phyloP scores from a whole-genome alignment of 2,888 invertebrate genomes.

The Cepaea hortensis region DNA sequence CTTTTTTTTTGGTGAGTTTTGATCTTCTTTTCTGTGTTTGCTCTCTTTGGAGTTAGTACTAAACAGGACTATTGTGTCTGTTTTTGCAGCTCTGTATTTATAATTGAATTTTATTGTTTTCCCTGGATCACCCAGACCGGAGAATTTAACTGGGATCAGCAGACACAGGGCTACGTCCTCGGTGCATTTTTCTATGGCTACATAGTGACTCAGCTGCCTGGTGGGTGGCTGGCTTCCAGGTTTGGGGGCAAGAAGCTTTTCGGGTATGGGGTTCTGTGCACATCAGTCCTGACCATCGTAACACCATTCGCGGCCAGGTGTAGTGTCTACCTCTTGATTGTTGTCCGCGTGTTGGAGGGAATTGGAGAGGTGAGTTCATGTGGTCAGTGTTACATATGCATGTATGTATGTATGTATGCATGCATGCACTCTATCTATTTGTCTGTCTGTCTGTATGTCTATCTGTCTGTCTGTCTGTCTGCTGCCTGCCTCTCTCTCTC shows the following conservation, averaged over 20 bases:
- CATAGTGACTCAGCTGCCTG: slow-evolving; percentile 73
- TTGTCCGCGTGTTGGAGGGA: slow-evolving; percentile 86
- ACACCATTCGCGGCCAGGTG: slow-evolving; percentile 86
- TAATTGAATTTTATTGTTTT: neutral
- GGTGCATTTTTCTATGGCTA: slow-evolving; percentile 76
- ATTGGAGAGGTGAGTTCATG: slow-evolving; percentile 83
- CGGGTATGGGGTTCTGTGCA: slow-evolving; percentile 87
- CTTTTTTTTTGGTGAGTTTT: too few relatives aligned
- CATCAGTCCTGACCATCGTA: slow-evolving; percentile 87
- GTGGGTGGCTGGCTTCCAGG: slow-evolving; percentile 82
- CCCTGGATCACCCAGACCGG: slow-evolving; percentile 57
- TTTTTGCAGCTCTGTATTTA: too few relatives aligned
- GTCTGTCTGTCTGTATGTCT: too few relatives aligned
- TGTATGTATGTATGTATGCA: too few relatives aligned
- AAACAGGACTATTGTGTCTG: too few relatives aligned
- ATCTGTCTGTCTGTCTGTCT: too few relatives aligned
- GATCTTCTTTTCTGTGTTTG: too few relatives aligned
- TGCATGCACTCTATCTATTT: neutral
- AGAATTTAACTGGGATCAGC: slow-evolving; percentile 71
- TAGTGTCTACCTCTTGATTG: slow-evolving; percentile 84
- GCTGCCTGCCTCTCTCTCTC: too few relatives aligned
- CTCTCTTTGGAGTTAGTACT: too few relatives aligned
- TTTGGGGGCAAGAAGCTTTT: slow-evolving; percentile 92
- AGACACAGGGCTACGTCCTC: slow-evolving; percentile 70
- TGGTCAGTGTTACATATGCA: too few relatives aligned